A percentile compares a stretch with the other conserved stretches of the same genome.
phyloP scores from a whole-genome alignment of 1,140 invertebrate species.

The Polypedilum pembai region DNA sequence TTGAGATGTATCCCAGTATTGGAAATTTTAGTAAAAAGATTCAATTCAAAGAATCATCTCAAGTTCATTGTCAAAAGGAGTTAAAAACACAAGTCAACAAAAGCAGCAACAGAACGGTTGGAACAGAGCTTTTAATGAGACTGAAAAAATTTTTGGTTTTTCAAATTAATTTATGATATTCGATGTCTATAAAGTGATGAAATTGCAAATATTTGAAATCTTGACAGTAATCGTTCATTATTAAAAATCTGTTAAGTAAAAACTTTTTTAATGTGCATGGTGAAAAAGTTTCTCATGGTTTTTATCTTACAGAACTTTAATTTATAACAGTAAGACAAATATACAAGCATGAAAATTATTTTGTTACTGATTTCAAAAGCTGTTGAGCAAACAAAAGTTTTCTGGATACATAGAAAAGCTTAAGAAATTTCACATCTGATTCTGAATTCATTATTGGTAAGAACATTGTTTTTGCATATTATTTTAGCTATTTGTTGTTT shows the following conservation, averaged over 20 bases:
- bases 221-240: conserved; percentile 88
- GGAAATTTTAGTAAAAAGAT: too few species aligned
- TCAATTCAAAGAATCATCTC: too few species aligned
- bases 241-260: conserved; percentile 90
- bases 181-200: conserved; percentile 87
- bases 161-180: conserved; percentile 89
- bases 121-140: conserved; percentile 85
- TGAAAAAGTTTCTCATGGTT: not conserved
- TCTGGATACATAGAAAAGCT: too few species aligned
- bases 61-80: too few species aligned
- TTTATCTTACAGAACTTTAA: conserved; percentile 51
- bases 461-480: too few species aligned
- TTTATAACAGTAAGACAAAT: conserved; percentile 77
- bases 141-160: conserved; percentile 92
- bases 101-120: conserved; percentile 58
- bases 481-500: too few species aligned
- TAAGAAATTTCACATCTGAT: too few species aligned
- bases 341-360: conserved; percentile 80
- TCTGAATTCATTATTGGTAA: too few species aligned
- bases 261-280: not conserved
- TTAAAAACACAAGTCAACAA: too few species aligned
- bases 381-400: conserved; percentile 53
- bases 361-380: conserved; percentile 80
- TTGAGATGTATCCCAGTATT: too few species aligned
- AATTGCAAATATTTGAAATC: conserved; percentile 87